Evolutionary conservation across 1,140 invertebrate genomes (phyloP), one percentile per base, ranked within the genome.

Genomic region (Leptopilina clavipes): DNA sequence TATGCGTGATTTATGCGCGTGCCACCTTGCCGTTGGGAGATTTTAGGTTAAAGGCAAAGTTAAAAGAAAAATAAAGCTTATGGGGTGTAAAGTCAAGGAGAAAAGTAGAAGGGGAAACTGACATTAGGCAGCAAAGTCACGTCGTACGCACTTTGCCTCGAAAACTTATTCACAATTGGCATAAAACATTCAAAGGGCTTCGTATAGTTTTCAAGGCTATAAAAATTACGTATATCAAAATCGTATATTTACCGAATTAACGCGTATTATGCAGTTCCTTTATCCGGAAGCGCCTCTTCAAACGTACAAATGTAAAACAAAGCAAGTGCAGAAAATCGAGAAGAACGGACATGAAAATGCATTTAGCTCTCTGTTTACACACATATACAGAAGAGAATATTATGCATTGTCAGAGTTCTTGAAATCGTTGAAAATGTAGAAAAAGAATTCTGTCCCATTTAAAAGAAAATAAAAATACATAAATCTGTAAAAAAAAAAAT

Each of bases 21-120:
- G 84, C 84, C 84, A 85, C 84, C 85, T 85, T 85, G 84, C 83
- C 84, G 83, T 80, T 80, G 81, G 82, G 82, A 87, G 86, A 86
- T 88, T 89, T 88, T 89, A 86, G 85, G 87, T 88, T 89, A 88
- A 85, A 86, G 86, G 86, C 86, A 88, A 89, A 90, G 88, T 90
- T 90, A 89, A 90, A 90, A 89, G 89, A 90, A 90, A 90, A 90
- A 90, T 90, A 90, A 89, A 84, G 88, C 89, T 90, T 89, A 89
- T 86, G 85, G 89, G 88, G 87, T 89, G 85, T 86, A 89, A 89
- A 89, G 87, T 90, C 80, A 80, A 76, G 77, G 37, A 40, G 65
- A 74, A 22, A 75, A 74, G 76, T 76, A 77, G 59, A 73, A 77
- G 77, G 73, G 72, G 5, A 22, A 3, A 25, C 14, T 65, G 59